Evolutionary conservation across 2,888 invertebrate species (phyloP).

Genomic region (Chirona hameri): DNA sequence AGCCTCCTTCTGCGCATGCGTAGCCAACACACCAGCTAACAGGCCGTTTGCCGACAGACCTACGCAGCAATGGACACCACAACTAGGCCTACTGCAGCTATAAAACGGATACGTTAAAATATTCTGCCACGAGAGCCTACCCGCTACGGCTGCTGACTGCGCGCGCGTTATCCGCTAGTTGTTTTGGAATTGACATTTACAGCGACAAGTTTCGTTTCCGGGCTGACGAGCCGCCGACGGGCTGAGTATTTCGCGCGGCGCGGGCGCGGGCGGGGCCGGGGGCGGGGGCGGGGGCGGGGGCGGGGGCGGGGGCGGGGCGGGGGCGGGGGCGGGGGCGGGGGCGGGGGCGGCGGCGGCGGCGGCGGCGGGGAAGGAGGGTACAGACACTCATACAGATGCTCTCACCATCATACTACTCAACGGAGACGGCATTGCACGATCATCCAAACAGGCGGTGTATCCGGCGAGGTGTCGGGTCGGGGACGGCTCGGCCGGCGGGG

Average conservation of each 20-base stretch:
- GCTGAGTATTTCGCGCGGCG: not conserved
- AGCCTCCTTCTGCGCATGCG: not conserved
- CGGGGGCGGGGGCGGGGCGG: not conserved
- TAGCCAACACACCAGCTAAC: not conserved
- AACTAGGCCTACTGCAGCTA: conserved; percentile 26
- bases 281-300: not conserved
- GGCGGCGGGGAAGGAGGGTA: not conserved
- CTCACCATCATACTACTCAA: not conserved
- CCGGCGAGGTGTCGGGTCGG: not conserved
- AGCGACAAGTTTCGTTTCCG: not conserved
- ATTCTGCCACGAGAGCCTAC: conserved; percentile 9
- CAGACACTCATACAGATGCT: not conserved
- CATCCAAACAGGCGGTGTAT: not conserved
- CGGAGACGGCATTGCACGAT: not conserved
- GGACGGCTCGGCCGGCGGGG: not conserved
- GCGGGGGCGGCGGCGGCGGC: not conserved
- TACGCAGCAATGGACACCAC: conserved; percentile 9
- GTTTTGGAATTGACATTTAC: conserved; percentile 23
- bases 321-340: not conserved
- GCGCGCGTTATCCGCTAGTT: not conserved
- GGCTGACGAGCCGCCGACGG: no score
- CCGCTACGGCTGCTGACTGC: conserved; percentile 4
- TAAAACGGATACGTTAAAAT: conserved; percentile 28
- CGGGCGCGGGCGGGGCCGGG: not conserved
- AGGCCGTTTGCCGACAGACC: not conserved